These are phyloP conservation scores for Rhinolophus sinicus DNA, from an alignment of 2,113 vertebrate species.

Conservation along the genomic window DNA sequence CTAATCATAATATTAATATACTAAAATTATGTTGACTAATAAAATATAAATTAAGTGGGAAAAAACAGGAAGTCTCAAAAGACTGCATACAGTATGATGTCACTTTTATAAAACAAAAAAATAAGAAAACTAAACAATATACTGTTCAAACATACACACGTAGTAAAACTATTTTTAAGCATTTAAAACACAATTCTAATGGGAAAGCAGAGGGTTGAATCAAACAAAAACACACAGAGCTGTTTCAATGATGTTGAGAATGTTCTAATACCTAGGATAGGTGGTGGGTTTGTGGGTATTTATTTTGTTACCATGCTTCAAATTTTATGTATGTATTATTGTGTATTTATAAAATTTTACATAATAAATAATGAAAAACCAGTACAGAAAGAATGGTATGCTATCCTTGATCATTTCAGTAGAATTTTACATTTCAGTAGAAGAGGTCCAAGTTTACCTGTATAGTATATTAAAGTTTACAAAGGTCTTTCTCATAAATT, in stretches of 20 bases:
- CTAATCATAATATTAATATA: background rate
- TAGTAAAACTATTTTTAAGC: background rate
- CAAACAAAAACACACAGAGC: background rate
- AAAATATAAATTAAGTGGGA: background rate
- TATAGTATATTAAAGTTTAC: background rate
- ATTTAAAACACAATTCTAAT: background rate
- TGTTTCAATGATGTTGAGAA: background rate
- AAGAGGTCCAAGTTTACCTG: background rate
- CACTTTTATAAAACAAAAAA: conserved; percentile 35
- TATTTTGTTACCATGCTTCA: background rate
- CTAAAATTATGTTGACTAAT: background rate
- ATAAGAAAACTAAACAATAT: background rate
- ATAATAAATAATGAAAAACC: background rate
- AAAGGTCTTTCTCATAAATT: background rate
- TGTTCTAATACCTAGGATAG: background rate
- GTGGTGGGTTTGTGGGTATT: background rate
- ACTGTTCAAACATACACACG: background rate
- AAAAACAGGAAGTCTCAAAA: background rate
- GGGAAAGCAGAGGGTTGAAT: background rate
- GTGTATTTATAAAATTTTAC: background rate
- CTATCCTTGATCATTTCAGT: background rate
- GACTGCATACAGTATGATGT: background rate
- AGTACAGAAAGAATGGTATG: background rate
- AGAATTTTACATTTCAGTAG: conserved; percentile 3
- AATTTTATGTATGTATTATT: background rate